Evolutionary conservation across 2,113 vertebrate species (phyloP).

Genomic region (Coptodon bakossiorum): DNA sequence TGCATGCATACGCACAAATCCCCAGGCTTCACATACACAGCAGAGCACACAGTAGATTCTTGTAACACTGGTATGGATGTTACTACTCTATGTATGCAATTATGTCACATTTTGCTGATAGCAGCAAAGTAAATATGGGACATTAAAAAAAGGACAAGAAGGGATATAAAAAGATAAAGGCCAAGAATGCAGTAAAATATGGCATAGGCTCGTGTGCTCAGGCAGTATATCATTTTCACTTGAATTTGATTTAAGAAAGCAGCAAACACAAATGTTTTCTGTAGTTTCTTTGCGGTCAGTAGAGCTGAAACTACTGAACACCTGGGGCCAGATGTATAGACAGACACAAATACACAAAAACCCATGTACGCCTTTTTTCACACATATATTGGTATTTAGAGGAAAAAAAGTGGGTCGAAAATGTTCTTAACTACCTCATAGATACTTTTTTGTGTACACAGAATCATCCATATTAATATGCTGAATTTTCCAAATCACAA

Average conservation of each 20-base stretch:
- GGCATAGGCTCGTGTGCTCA: neutral
- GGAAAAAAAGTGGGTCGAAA: neutral
- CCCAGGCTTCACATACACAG: neutral
- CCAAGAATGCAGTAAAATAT: neutral
- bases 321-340: neutral
- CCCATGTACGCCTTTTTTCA: neutral
- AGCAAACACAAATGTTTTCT: neutral
- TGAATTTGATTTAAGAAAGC: neutral
- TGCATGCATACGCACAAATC: neutral
- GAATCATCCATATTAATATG: neutral
- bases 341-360: neutral
- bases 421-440: neutral
- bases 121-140: neutral
- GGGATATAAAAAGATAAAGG: neutral
- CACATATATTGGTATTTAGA: neutral
- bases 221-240: neutral
- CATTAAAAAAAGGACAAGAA: neutral
- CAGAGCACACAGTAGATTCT: neutral
- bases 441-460: neutral
- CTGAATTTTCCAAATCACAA: neutral
- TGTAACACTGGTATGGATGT: neutral
- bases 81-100: neutral
- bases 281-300: neutral
- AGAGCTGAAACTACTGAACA: neutral
- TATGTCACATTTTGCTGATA: neutral